phyloP scores from a whole-genome alignment of 1,140 invertebrate genomes.

The Thaumatotibia leucotreta region DNA sequence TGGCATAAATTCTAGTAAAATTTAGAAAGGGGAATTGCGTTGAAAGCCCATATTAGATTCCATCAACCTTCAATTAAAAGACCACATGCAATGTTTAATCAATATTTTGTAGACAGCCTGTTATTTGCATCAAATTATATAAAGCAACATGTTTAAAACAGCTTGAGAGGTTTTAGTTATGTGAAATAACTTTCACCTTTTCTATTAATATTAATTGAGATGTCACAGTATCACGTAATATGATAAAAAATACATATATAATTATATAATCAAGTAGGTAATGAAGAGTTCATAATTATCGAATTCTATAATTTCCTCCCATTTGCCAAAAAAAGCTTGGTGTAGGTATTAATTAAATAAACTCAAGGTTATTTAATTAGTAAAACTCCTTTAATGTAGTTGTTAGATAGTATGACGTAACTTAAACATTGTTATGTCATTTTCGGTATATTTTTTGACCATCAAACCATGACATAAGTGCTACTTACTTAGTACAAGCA shows the following conservation, averaged over 20 bases:
- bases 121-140: not conserved
- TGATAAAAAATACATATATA: not conserved
- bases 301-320: too few relatives aligned
- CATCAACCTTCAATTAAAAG: not conserved
- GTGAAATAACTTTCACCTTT: conserved; percentile 10
- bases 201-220: conserved; percentile 1
- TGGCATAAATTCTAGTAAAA: not conserved
- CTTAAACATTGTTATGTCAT: conserved; percentile 19
- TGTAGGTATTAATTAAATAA: not conserved
- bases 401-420: conserved; percentile 19
- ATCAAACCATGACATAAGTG: conserved; percentile 36
- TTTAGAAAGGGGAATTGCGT: not conserved
- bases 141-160: not conserved
- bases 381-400: conserved; percentile 7
- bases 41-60: not conserved
- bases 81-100: conserved; percentile 4
- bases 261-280: too few relatives aligned
- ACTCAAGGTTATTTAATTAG: conserved; percentile 16
- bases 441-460: conserved; percentile 27
- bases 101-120: not conserved
- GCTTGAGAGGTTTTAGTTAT: not conserved
- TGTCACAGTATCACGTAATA: not conserved
- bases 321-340: too few relatives aligned
- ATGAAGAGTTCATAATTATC: too few relatives aligned
- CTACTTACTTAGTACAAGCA: conserved; percentile 15